These are phyloP conservation scores for Patella caerulea DNA, from an alignment of 2,888 invertebrate species.

Conservation along the genomic window DNA sequence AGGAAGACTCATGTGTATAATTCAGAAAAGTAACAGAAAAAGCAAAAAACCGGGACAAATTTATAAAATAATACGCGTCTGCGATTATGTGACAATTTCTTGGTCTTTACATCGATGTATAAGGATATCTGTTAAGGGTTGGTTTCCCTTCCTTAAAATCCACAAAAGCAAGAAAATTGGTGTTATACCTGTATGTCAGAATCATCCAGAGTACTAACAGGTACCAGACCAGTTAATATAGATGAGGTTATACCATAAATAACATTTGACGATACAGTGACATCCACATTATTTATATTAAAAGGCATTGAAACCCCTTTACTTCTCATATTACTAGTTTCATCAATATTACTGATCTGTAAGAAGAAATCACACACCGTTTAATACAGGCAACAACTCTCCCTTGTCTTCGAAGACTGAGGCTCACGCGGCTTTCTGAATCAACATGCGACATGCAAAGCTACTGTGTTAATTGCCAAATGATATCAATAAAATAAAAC, in stretches of 20 bases:
- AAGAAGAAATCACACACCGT: neutral
- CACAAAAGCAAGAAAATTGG: no score
- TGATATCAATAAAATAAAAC: neutral
- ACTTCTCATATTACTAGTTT: constrained; percentile 39
- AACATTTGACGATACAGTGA: constrained; percentile 59
- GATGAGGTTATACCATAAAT: constrained; percentile 57
- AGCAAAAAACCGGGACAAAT: no score
- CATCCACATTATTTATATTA: constrained; percentile 60
- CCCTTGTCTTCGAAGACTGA: neutral
- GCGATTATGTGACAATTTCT: no score
- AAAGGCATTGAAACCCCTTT: constrained; percentile 57
- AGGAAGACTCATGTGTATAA: no score
- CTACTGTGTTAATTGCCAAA: neutral
- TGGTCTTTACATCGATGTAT: no score
- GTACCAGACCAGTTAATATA: constrained; percentile 50
- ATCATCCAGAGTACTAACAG: constrained; percentile 48
- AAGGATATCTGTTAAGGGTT: no score
- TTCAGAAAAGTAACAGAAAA: no score
- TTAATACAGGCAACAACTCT: no score
- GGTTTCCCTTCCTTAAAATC: no score
- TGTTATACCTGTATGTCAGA: constrained; percentile 45
- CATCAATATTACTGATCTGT: constrained; percentile 55
- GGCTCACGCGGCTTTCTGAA: neutral
- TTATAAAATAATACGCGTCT: no score
- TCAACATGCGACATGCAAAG: neutral